phyloP scores from a whole-genome alignment of 2,797 vertebrate genomes.

The Notamacropus eugenii region DNA sequence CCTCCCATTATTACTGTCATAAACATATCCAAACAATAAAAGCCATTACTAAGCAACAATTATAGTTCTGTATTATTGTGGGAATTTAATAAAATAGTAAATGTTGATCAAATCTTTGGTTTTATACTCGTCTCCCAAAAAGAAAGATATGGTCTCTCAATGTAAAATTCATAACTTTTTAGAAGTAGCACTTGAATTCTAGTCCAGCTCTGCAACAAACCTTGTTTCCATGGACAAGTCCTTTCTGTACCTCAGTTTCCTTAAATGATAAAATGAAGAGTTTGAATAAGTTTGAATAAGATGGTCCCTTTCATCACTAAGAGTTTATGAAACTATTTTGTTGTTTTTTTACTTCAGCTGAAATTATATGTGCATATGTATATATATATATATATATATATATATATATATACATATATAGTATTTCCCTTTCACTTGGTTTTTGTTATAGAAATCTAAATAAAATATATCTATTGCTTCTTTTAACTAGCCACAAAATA shows the following conservation, averaged over 20 bases:
- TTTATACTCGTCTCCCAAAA: background rate
- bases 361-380: background rate
- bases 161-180: background rate
- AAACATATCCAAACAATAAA: background rate
- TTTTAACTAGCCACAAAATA: background rate
- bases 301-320: background rate
- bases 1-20: background rate
- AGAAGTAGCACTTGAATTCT: background rate
- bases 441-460: background rate
- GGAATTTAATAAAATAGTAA: background rate
- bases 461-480: background rate
- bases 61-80: background rate
- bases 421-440: background rate
- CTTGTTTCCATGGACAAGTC: background rate
- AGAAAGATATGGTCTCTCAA: background rate
- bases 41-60: background rate
- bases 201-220: background rate
- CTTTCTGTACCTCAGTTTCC: background rate
- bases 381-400: no score
- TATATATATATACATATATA: no score
- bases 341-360: background rate
- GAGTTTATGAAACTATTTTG: background rate
- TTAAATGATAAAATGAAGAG: background rate
- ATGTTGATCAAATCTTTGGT: background rate
- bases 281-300: no score